Percentiles rank a stretch among this genome's conserved stretches.
Conservation (phyloP, 2,888 invertebrate genomes). For the Opisthograptis luteolata region DNA sequence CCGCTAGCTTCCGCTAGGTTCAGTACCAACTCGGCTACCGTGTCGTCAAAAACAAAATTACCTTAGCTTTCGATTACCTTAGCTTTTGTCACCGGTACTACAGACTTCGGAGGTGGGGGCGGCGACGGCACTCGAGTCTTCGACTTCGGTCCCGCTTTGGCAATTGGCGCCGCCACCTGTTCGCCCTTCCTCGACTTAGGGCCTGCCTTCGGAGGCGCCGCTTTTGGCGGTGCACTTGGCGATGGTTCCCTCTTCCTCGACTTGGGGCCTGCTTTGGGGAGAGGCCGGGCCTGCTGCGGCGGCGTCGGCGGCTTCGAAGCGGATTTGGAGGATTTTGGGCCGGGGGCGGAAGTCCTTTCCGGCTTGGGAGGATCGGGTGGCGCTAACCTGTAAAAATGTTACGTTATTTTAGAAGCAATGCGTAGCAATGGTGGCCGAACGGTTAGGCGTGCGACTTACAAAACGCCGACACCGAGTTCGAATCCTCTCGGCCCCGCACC, state of each 20-base stretch:
- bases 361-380: background rate
- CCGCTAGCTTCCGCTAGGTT: too few species aligned
- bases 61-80: background rate
- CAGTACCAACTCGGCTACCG: too few species aligned
- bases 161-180: too few species aligned
- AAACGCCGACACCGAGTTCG: too few species aligned
- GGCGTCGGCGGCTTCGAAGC: background rate
- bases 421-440: too few species aligned
- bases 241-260: background rate
- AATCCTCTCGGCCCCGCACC: too few species aligned
- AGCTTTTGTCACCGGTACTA: background rate
- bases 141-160: too few species aligned
- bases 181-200: too few species aligned
- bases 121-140: background rate
- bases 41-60: too few species aligned
- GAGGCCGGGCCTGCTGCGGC: background rate
- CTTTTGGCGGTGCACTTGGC: too few species aligned
- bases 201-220: background rate
- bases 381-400: background rate
- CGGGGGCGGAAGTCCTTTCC: slow-evolving; percentile 6
- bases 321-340: slow-evolving; percentile 21
- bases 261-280: slow-evolving; percentile 8
- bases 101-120: background rate
- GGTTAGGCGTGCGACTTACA: too few species aligned
- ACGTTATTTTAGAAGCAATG: too few species aligned